Evolutionary conservation across 2,113 vertebrate genomes (phyloP).

Genomic region (Silurus glanis): DNA sequence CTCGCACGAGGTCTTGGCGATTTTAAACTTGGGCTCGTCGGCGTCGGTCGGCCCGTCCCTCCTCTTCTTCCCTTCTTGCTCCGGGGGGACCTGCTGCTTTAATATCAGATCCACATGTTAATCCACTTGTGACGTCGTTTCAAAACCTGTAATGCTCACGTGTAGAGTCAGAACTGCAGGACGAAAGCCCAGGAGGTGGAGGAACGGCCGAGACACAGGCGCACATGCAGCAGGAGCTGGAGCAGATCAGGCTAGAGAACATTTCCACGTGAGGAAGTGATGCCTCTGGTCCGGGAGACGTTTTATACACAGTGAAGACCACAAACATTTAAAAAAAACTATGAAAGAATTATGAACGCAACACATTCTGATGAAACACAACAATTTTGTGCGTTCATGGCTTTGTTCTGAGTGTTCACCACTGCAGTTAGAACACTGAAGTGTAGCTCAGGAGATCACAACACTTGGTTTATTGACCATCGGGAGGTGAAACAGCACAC

Average conservation of each 20-base stretch:
- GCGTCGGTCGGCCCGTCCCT: conserved; percentile 57
- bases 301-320: too few relatives aligned
- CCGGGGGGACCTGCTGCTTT: conserved; percentile 63
- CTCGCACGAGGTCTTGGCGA: conserved; percentile 52
- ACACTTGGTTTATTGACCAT: too few relatives aligned
- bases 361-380: too few relatives aligned
- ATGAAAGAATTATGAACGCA: too few relatives aligned
- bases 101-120: neutral
- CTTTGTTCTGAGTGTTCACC: too few relatives aligned
- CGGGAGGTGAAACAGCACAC: too few relatives aligned
- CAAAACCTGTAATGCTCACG: neutral
- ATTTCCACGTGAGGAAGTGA: too few relatives aligned
- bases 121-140: neutral
- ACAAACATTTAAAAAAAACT: too few relatives aligned
- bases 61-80: conserved; percentile 69
- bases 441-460: too few relatives aligned
- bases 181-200: neutral
- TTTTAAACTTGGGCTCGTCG: conserved; percentile 71
- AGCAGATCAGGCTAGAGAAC: neutral
- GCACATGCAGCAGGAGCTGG: neutral
- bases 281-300: too few relatives aligned
- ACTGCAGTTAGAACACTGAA: too few relatives aligned
- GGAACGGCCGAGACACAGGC: neutral
- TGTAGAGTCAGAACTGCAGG: neutral
- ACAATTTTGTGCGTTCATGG: too few relatives aligned